Conservation (phyloP, 2,113 vertebrate species). For the Clinocottus analis region DNA sequence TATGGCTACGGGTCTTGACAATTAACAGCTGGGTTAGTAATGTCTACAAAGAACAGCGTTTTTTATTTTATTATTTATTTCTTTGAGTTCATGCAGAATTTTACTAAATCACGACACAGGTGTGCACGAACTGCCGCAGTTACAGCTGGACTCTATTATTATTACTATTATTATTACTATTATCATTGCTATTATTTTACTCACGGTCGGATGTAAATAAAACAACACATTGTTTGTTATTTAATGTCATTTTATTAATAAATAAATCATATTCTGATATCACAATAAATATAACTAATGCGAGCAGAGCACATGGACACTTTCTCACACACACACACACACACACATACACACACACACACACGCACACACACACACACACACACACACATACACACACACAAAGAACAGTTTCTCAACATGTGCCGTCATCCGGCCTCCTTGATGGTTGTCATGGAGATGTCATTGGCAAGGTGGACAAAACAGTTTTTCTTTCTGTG, state of each 20-base stretch:
- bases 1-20: conserved; percentile 57
- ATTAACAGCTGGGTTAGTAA: conserved; percentile 42
- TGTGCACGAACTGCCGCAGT: not conserved
- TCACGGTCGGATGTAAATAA: not conserved
- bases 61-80: not conserved
- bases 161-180: too few species aligned
- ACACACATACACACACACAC: conserved; percentile 50
- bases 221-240: not conserved
- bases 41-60: conserved; percentile 3
- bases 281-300: not conserved
- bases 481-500: conserved; percentile 50
- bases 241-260: not conserved
- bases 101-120: not conserved
- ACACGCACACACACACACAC: conserved; percentile 12
- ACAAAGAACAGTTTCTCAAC: conserved; percentile 63
- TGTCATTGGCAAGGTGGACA: conserved; percentile 78
- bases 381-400: conserved; percentile 38
- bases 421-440: conserved; percentile 65
- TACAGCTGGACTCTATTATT: not conserved
- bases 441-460: conserved; percentile 82
- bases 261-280: not conserved
- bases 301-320: too few species aligned
- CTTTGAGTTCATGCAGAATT: not conserved
- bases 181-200: not conserved
- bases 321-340: not conserved